phyloP scores from a whole-genome alignment of 1,140 invertebrate species.

The Sinonovacula constricta region DNA sequence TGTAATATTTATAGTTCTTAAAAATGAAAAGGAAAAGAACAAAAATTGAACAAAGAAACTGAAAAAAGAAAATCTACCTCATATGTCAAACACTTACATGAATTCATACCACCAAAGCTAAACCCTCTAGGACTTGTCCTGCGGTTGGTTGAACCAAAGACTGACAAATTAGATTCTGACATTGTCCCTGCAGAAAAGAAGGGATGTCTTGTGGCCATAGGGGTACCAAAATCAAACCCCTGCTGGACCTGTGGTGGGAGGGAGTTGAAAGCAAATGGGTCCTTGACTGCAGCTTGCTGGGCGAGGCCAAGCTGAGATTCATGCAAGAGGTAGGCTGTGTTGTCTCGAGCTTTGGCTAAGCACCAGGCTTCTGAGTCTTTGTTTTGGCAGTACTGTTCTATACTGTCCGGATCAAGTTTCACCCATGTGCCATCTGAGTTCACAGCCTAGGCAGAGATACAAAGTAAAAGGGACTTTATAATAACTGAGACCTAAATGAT shows the following conservation, averaged over 20 bases:
- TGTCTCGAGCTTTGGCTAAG: conserved; percentile 84
- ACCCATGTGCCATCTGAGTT: conserved; percentile 98
- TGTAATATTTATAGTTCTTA: no score
- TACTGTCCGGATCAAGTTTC: conserved; percentile 87
- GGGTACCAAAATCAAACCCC: conserved; percentile 64
- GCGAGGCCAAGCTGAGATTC: conserved; percentile 77
- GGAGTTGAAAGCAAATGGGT: conserved; percentile 73
- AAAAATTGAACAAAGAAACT: no score
- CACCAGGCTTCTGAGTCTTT: conserved; percentile 87
- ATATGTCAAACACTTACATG: no score
- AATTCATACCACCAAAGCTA: not conserved
- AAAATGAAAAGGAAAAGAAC: no score
- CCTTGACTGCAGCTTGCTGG: conserved; percentile 51
- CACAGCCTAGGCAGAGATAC: conserved; percentile 87
- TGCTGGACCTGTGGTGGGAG: conserved; percentile 57
- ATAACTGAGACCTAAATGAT: no score
- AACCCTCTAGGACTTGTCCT: conserved; percentile 27
- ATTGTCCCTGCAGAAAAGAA: conserved; percentile 41
- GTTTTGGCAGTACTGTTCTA: conserved; percentile 85
- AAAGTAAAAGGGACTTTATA: no score
- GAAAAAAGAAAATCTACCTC: no score
- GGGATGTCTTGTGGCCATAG: conserved; percentile 26
- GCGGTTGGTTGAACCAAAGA: conserved; percentile 33
- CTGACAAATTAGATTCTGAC: not conserved
- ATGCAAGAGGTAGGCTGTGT: conserved; percentile 85